Conservation (phyloP, 2,888 invertebrate genomes). For the Lasius fuliginosus region DNA sequence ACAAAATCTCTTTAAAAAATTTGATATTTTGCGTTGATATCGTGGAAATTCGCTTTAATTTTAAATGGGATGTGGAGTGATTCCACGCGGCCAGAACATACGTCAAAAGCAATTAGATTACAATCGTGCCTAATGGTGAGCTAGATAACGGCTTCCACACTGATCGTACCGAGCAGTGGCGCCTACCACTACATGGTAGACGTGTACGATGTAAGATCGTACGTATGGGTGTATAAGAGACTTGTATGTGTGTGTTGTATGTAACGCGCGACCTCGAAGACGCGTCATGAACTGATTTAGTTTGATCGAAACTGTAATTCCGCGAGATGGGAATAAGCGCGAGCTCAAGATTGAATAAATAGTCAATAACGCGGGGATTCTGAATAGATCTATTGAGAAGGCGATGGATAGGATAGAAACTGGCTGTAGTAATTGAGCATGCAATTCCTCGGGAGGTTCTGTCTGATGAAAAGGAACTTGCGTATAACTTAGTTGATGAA, state of each 20-base stretch:
- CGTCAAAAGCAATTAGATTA: constrained; percentile 73
- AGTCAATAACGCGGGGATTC: constrained; percentile 7
- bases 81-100: constrained; percentile 37
- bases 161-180: constrained; percentile 56
- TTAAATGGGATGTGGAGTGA: constrained; percentile 27
- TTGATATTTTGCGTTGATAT: neutral
- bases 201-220: constrained; percentile 21
- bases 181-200: constrained; percentile 48
- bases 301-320: constrained; percentile 72
- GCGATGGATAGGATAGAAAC: neutral
- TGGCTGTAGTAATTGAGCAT: neutral
- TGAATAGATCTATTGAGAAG: constrained; percentile 19
- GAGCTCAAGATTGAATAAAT: constrained; percentile 41
- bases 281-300: constrained; percentile 60
- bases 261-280: constrained; percentile 56
- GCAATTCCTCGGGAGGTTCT: constrained; percentile 13
- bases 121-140: constrained; percentile 70
- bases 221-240: constrained; percentile 27
- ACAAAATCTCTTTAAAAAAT: neutral
- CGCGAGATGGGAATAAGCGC: constrained; percentile 51
- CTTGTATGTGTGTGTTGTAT: neutral
- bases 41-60: constrained; percentile 20
- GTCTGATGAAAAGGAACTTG: neutral
- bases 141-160: constrained; percentile 65
- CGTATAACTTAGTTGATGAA: constrained; percentile 16